Conservation (phyloP, 35 echinoderm and acorn worm genomes). For the Strongylocentrotus purpuratus region DNA sequence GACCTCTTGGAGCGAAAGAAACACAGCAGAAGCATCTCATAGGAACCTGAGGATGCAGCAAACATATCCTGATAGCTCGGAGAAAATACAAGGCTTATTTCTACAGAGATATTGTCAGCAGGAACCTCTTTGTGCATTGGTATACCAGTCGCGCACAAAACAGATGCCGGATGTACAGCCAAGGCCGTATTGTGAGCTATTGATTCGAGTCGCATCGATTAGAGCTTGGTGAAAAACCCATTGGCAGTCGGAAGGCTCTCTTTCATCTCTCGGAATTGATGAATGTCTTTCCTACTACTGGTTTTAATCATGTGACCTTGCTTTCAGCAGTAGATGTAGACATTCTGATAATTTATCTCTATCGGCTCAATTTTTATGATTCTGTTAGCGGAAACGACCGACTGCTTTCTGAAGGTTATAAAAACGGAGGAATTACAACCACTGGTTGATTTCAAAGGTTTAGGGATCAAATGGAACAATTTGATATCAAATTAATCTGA, state of each 20-base stretch:
- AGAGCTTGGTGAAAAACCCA: slow-evolving; percentile 9
- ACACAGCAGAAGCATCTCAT: background rate
- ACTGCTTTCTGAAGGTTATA: background rate
- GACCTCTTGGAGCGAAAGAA: slow-evolving; percentile 6
- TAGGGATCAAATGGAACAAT: background rate
- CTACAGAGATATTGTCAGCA: background rate
- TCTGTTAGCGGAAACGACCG: background rate
- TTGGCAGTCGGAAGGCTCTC: background rate
- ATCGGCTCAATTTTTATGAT: background rate
- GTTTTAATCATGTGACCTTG: background rate
- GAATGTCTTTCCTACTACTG: background rate
- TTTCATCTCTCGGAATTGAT: background rate
- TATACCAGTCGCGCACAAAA: background rate
- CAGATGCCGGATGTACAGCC: slow-evolving; percentile 7
- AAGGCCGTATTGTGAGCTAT: background rate
- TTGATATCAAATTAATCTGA: background rate
- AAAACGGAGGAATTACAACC: background rate
- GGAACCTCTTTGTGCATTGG: background rate
- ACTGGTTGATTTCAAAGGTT: background rate
- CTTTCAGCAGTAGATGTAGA: background rate
- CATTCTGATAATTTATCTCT: background rate
- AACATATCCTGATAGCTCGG: background rate
- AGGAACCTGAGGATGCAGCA: background rate
- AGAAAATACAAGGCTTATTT: background rate
- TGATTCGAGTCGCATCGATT: background rate